Evolutionary conservation across 2,113 vertebrate species (phyloP), one percentile per base, ranked within the genome.

Genomic region (Phaethornis superciliosus): DNA sequence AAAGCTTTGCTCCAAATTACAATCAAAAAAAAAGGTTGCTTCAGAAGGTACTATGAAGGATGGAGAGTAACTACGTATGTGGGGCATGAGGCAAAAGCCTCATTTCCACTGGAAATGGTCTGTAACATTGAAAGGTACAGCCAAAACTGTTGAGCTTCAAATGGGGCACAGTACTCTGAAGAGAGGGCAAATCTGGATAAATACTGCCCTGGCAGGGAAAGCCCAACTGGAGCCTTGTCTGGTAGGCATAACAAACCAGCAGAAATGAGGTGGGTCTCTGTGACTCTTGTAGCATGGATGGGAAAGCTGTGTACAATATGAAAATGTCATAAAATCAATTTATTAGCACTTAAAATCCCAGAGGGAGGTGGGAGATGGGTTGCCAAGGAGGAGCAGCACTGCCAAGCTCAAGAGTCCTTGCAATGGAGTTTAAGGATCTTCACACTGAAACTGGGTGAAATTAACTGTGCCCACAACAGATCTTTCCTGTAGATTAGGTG

Each of bases 1-100:
- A 56, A 80, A 83, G 88, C 72, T 86, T 88, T 86, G 35, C 85
- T 88, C 72, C 88, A 94, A 95, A 92, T 96, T 94, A 93, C 82
- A 93, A 93, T 82, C 55, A 56, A 60, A 80, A 52, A 52, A 84
- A 72, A 88, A 90, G 81, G 64, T 70, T 90, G 69, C 72, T 94
- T 93, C 88, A 93, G 80, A 71, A 70, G 76, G 71, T 86, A 70
- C 86, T 81, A 81, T 44, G 64, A 93, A 44, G 76, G 47, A 85
- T 68, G 69, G 60, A 92, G 72, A 55, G 23, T 44, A 84, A 74
- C 76, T 86, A 83, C 0, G 0, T 33, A 74, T 40, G n/a, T 42
- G 62, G 33, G 60, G 77, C 35, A 65, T 7, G 55, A 91, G 55
- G 63, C 79, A 94, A 68, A 85, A 95, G 64, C 60, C 56, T 96